Percentiles rank a stretch among this genome's conserved stretches.
Evolutionary conservation across 2,888 invertebrate genomes (phyloP).

Genomic region (Limnephilus marmoratus): DNA sequence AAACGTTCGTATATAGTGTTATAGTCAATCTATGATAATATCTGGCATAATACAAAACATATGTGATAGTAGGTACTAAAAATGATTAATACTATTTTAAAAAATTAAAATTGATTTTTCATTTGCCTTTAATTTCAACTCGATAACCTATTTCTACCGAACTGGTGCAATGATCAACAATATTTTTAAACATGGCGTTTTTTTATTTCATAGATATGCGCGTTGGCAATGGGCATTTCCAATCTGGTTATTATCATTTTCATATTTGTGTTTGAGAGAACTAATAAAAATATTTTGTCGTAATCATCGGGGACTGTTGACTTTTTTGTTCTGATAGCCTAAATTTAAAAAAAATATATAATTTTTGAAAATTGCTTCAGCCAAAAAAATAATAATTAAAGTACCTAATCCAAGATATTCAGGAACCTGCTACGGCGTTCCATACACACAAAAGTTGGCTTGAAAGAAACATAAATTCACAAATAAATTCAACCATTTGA

Average conservation of each 20-base stretch:
- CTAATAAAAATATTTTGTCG: background rate
- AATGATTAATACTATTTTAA: background rate
- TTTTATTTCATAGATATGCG: background rate
- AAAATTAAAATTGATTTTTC: background rate
- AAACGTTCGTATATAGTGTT: no score
- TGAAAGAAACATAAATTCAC: background rate
- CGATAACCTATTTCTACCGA: background rate
- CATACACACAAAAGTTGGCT: no score
- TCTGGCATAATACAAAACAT: no score
- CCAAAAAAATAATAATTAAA: no score
- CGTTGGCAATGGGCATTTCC: background rate
- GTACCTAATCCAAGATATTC: background rate
- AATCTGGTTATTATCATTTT: background rate
- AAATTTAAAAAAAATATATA: background rate
- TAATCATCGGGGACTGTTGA: background rate
- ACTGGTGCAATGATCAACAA: background rate
- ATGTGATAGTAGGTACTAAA: background rate
- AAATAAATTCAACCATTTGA: background rate
- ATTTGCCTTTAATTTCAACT: background rate
- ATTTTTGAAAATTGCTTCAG: no score
- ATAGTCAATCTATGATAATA: no score
- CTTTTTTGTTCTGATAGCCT: background rate
- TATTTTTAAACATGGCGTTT: background rate
- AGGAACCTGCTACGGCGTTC: background rate
- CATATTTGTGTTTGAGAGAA: background rate